These are phyloP conservation scores for Julus scandinavius DNA, from an alignment of 2,888 invertebrate genomes.

Conservation along the genomic window DNA sequence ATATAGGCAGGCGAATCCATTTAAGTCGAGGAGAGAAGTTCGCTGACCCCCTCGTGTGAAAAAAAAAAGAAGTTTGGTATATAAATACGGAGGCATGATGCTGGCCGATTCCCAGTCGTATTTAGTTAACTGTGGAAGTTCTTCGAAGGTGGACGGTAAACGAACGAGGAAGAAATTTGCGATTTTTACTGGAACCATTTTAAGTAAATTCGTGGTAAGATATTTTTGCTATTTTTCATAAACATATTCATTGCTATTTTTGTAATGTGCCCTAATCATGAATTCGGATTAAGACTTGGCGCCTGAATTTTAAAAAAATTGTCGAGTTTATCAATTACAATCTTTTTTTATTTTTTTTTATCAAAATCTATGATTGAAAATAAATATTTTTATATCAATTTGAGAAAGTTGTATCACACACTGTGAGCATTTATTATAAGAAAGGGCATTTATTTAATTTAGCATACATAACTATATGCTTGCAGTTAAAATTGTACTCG, in stretches of 20 bases:
- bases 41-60: not conserved
- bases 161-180: not conserved
- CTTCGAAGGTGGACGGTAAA: constrained; percentile 2
- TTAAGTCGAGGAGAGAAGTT: not conserved
- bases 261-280: not conserved
- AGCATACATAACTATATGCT: too few species aligned
- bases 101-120: not conserved
- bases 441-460: too few species aligned
- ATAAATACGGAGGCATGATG: not conserved
- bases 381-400: too few species aligned
- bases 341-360: too few species aligned
- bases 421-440: too few species aligned
- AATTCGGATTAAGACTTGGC: not conserved
- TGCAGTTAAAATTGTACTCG: too few species aligned
- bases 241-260: not conserved
- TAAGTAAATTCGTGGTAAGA: not conserved
- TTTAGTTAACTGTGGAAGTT: constrained; percentile 3
- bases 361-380: too few species aligned
- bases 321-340: too few species aligned
- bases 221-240: not conserved
- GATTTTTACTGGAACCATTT: not conserved
- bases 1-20: constrained; percentile 22
- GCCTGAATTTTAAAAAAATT: too few species aligned
- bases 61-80: not conserved
- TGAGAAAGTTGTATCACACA: too few species aligned